A percentile compares a stretch with the other conserved stretches of the same genome.
These are phyloP conservation scores for Alcis repandata DNA, from an alignment of 2,888 invertebrate species.

Conservation along the genomic window DNA sequence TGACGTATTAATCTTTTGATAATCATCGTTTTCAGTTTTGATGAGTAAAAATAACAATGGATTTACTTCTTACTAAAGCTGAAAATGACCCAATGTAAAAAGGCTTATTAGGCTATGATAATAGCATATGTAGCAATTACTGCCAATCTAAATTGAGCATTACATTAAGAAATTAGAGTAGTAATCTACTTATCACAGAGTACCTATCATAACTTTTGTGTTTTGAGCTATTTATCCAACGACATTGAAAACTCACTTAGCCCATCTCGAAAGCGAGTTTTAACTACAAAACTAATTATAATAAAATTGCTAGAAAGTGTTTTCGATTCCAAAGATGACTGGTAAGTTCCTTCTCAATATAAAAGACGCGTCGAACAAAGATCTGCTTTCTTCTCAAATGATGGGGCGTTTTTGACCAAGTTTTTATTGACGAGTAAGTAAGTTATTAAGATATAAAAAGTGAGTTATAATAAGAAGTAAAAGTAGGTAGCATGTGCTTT, in stretches of 20 bases:
- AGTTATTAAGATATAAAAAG: conserved; percentile 20
- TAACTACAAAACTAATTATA: conserved; percentile 35
- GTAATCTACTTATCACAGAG: no score
- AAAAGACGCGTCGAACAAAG: conserved; percentile 38
- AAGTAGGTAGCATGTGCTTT: conserved; percentile 14
- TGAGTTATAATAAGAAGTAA: conserved; percentile 32
- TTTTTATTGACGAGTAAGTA: conserved; percentile 24
- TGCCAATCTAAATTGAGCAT: no score
- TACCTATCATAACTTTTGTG: no score
- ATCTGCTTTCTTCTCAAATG: conserved; percentile 44
- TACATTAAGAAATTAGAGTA: no score
- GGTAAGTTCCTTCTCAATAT: conserved; percentile 35
- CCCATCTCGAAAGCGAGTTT: conserved; percentile 39
- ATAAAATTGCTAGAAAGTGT: conserved; percentile 46
- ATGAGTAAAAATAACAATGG: no score
- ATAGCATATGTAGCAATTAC: no score
- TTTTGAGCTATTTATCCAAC: no score
- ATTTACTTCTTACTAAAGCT: no score
- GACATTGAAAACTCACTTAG: conserved; percentile 21
- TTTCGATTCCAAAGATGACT: conserved; percentile 41
- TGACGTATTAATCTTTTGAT: no score
- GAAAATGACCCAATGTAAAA: no score
- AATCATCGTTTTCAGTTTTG: no score
- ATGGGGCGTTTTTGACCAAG: conserved; percentile 37
- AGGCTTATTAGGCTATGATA: no score